A percentile compares a stretch with the other conserved stretches of the same genome.
phyloP scores from a whole-genome alignment of 2,888 invertebrate species.

The Orgyia antiqua region DNA sequence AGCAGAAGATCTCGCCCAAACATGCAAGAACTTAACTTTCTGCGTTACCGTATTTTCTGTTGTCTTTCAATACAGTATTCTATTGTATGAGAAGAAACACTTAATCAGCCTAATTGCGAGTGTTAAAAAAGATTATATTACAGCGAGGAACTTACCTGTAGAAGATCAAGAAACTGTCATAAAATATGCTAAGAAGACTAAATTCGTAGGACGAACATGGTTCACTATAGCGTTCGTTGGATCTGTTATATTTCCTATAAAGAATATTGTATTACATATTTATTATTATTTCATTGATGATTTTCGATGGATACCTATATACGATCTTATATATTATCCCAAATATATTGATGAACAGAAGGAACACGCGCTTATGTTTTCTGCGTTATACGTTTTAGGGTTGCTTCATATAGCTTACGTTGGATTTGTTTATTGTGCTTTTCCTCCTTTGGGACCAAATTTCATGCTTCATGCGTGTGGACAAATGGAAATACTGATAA shows the following conservation, averaged over 20 bases:
- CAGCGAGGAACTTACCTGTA: conserved; percentile 10
- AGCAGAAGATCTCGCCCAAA: conserved; percentile 13
- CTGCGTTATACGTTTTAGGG: conserved; percentile 9
- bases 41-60: neutral
- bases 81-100: conserved; percentile 15
- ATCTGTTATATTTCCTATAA: conserved; percentile 14
- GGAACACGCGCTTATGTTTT: conserved; percentile 19
- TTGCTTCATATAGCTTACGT: conserved; percentile 19
- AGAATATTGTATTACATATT: conserved; percentile 17
- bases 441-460: conserved; percentile 40
- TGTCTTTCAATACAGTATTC: neutral
- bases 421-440: conserved; percentile 26
- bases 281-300: conserved; percentile 24
- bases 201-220: too few species aligned
- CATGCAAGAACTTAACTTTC: conserved; percentile 17
- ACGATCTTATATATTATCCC: conserved; percentile 33
- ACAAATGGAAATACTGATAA: conserved; percentile 33
- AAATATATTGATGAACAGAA: conserved; percentile 26
- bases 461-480: conserved; percentile 47
- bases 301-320: conserved; percentile 24
- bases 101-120: conserved; percentile 15
- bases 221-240: conserved; percentile 3
- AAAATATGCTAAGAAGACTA: conserved; percentile 25
- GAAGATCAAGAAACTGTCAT: conserved; percentile 26
- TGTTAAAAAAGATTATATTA: conserved; percentile 33